Conservation (phyloP, 2,888 invertebrate genomes). For the Papilio demoleus region DNA sequence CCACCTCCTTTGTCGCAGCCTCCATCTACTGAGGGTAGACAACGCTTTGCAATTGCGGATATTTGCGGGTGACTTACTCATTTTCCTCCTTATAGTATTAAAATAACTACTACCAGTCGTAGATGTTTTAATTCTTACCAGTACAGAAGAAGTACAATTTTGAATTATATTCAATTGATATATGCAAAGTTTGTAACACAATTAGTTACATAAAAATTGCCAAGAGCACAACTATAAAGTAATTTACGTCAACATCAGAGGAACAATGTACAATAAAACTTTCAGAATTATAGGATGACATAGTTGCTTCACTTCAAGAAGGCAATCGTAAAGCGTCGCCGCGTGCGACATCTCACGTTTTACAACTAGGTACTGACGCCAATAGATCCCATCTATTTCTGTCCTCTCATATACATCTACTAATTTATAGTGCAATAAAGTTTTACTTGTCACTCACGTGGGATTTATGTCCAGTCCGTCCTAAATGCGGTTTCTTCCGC, state of each 20-base stretch:
- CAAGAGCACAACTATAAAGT: constrained; percentile 41
- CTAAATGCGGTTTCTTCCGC: constrained; percentile 81
- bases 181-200: constrained; percentile 6
- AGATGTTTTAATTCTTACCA: too few species aligned
- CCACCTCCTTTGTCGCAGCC: too few species aligned
- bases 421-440: constrained; percentile 80
- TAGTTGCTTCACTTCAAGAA: constrained; percentile 47
- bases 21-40: too few species aligned
- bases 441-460: constrained; percentile 80
- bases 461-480: constrained; percentile 76
- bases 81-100: too few species aligned
- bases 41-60: too few species aligned
- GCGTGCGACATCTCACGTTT: constrained; percentile 75
- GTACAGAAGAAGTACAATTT: too few species aligned
- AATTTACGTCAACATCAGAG: constrained; percentile 28
- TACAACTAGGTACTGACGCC: constrained; percentile 70
- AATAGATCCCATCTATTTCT: constrained; percentile 73
- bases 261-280: constrained; percentile 38
- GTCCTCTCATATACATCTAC: constrained; percentile 68
- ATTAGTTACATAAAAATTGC: constrained; percentile 18
- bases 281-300: constrained; percentile 42
- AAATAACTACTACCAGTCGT: too few species aligned
- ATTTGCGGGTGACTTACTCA: too few species aligned
- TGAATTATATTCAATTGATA: not conserved
- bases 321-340: constrained; percentile 63